Base-by-base conservation (phyloP, 2,113 vertebrate genomes). In the Podarcis cretensis region DNA sequence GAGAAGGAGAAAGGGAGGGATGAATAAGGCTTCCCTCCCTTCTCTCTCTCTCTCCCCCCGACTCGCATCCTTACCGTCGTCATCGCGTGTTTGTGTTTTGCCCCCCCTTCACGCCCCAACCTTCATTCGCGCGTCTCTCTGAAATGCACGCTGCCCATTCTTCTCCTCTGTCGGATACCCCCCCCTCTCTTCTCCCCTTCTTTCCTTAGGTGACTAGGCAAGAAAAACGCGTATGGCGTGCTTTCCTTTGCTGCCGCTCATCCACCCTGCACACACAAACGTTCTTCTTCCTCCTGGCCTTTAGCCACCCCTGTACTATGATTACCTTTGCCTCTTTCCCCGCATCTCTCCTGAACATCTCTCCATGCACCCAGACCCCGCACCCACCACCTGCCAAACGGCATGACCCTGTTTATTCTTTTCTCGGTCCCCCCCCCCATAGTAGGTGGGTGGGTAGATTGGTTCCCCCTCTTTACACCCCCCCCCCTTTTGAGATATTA, bases 1-100 rank as follows among this genome's bases (percentile, higher is more conserved):
- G 78, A 73, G 76, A 66, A 91, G 80, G 79, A 89, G 73, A 88
- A 84, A 88, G 81, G 81, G 48, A 81, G 23, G 86, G 65, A 79
- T 87, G n/a, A 86, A 43, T 65, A 30, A 23, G 88, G 20, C 73
- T 35, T n/a, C 80, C 21, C 66, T 20, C 37, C 23, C 76, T 35
- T 83, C 48, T 43, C 27, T 68, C 23, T 59, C 27, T n/a, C 13
- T 82, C n/a, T 25, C 6, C 27, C 40, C 3, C 18, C 18, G 7
- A 30, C 43, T 12, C 0, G 68, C 71, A 48, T 23, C 77, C 43
- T 32, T 43, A 27, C 59, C 77, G 27, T 83, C 63, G 40, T 69
- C 21, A 71, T 69, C 32, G n/a, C 23, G 57, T 13, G 32, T 35
- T n/a, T 63, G 59, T 35, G 25, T 21, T 14, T 65, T 20, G 1